phyloP scores from a whole-genome alignment of 2,888 invertebrate genomes.

The Acronicta aceris region DNA sequence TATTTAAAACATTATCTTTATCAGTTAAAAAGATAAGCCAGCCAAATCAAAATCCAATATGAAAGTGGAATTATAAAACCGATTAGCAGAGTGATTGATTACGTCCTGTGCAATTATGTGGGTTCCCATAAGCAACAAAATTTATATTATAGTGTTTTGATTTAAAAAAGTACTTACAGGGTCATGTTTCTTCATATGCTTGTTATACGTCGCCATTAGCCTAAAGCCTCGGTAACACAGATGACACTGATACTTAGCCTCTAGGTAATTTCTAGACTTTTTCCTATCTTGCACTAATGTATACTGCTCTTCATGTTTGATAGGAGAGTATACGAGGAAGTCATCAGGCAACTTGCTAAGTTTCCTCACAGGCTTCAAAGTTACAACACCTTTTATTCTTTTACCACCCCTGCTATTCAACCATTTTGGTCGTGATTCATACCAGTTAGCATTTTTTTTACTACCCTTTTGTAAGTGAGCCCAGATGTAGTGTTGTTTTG shows the following conservation, averaged over 20 bases:
- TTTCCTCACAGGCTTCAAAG: slow-evolving; percentile 61
- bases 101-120: too few relatives aligned
- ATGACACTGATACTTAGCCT: slow-evolving; percentile 76
- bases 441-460: slow-evolving; percentile 68
- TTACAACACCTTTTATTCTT: slow-evolving; percentile 57
- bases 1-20: too few relatives aligned
- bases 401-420: slow-evolving; percentile 65
- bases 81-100: too few relatives aligned
- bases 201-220: slow-evolving; percentile 70
- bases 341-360: slow-evolving; percentile 69
- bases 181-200: slow-evolving; percentile 84
- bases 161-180: slow-evolving; percentile 80
- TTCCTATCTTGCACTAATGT: slow-evolving; percentile 70
- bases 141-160: too few relatives aligned
- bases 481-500: slow-evolving; percentile 80
- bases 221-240: slow-evolving; percentile 79
- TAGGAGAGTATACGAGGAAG: slow-evolving; percentile 71
- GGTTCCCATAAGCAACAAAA: too few relatives aligned
- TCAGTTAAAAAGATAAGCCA: too few relatives aligned
- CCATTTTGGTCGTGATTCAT: slow-evolving; percentile 70
- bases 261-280: slow-evolving; percentile 74
- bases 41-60: too few relatives aligned
- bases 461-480: slow-evolving; percentile 71
- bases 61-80: too few relatives aligned
- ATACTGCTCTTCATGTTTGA: slow-evolving; percentile 80